Evolutionary conservation across 2,113 vertebrate species (phyloP).

Genomic region (Mesembrinibis cayennensis): DNA sequence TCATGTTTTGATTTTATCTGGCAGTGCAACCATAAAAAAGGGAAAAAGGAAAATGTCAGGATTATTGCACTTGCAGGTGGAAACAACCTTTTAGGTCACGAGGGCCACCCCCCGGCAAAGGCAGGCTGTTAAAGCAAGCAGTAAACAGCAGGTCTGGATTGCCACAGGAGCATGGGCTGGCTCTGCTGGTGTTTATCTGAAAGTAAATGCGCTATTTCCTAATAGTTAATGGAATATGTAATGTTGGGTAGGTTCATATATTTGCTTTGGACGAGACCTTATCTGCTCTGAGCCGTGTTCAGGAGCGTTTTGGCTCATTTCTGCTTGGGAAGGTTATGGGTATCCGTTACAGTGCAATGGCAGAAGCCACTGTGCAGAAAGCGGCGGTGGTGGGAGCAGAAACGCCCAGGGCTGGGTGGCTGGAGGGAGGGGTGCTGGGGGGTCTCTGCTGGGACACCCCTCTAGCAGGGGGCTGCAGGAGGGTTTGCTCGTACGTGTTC

Average conservation of each 20-base stretch:
- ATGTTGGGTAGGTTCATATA: background rate
- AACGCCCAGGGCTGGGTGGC: background rate
- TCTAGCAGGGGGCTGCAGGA: background rate
- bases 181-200: conserved; percentile 16
- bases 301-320: conserved; percentile 8
- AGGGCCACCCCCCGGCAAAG: background rate
- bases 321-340: background rate
- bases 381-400: background rate
- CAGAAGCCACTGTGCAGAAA: background rate
- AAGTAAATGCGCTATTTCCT: conserved; percentile 16
- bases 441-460: background rate
- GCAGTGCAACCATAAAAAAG: background rate
- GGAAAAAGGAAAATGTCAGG: background rate
- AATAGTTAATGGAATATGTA: background rate
- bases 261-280: conserved; percentile 54
- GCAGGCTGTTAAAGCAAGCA: background rate
- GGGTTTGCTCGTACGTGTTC: background rate
- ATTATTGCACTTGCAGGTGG: background rate
- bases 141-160: background rate
- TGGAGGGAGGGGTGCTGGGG: background rate
- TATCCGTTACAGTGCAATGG: fast-evolving
- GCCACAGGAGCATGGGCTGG: background rate
- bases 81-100: background rate
- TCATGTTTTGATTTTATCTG: background rate
- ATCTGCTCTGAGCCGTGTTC: background rate